Evolutionary conservation across 2,113 vertebrate species (phyloP).

Genomic region (Hyaena hyaena): DNA sequence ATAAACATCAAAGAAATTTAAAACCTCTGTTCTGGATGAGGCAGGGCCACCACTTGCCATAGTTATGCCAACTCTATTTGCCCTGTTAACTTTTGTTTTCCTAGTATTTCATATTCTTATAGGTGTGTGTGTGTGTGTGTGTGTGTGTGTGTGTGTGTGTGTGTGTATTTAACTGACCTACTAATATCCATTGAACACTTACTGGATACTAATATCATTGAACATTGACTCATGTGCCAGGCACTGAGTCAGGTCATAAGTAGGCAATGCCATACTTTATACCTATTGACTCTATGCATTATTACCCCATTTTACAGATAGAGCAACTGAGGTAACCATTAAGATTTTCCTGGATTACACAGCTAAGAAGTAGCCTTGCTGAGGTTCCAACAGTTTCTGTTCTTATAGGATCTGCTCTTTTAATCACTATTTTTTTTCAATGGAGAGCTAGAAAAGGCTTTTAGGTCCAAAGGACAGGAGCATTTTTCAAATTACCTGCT

Average conservation of each 20-base stretch:
- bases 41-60: not conserved
- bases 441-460: not conserved
- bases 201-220: not conserved
- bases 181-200: not conserved
- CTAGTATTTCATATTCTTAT: not conserved
- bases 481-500: not conserved
- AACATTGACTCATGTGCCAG: not conserved
- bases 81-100: not conserved
- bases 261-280: not conserved
- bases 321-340: not conserved
- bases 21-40: not conserved
- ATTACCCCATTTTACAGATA: not conserved
- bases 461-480: not conserved
- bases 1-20: not conserved
- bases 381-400: not conserved
- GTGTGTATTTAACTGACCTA: not conserved
- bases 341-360: not conserved
- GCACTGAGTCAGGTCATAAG: not conserved
- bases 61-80: not conserved
- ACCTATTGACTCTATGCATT: not conserved
- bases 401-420: constrained; percentile 2
- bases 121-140: not conserved
- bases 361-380: not conserved
- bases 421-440: not conserved
- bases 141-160: not conserved